Conservation (phyloP, 1,140 invertebrate genomes). For the Drosophila tsacasi region DNA sequence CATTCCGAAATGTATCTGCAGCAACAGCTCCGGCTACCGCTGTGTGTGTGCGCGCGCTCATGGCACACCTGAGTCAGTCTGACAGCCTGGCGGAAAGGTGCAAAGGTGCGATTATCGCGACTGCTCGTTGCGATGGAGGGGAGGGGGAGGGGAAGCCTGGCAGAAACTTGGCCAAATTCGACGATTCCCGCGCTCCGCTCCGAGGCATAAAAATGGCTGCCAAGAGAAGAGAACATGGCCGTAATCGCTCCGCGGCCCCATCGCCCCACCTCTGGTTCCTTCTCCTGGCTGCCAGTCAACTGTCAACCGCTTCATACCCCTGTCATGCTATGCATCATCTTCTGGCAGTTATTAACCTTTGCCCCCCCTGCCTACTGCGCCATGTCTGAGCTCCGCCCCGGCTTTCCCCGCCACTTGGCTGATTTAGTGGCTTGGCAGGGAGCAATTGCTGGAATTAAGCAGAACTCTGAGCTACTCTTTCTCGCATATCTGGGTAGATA, state of each 20-base stretch:
- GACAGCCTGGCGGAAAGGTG: conserved; percentile 67
- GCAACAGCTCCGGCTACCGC: conserved; percentile 6
- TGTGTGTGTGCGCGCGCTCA: conserved; percentile 28
- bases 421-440: conserved; percentile 56
- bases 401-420: conserved; percentile 25
- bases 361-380: conserved; percentile 27
- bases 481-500: background rate
- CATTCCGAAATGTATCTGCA: conserved; percentile 31
- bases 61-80: conserved; percentile 72
- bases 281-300: conserved; percentile 70
- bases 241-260: conserved; percentile 4
- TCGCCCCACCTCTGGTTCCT: background rate
- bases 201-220: conserved; percentile 77
- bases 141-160: background rate
- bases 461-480: conserved; percentile 25
- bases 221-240: conserved; percentile 49
- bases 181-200: conserved; percentile 67
- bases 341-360: conserved; percentile 83
- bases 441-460: conserved; percentile 66
- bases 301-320: conserved; percentile 71
- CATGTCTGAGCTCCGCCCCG: conserved; percentile 21
- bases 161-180: conserved; percentile 75
- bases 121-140: conserved; percentile 15
- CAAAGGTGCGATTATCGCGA: conserved; percentile 81
- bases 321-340: conserved; percentile 82